Evolutionary conservation across 2,797 vertebrate genomes (phyloP).

Genomic region (Halcyon badia): DNA sequence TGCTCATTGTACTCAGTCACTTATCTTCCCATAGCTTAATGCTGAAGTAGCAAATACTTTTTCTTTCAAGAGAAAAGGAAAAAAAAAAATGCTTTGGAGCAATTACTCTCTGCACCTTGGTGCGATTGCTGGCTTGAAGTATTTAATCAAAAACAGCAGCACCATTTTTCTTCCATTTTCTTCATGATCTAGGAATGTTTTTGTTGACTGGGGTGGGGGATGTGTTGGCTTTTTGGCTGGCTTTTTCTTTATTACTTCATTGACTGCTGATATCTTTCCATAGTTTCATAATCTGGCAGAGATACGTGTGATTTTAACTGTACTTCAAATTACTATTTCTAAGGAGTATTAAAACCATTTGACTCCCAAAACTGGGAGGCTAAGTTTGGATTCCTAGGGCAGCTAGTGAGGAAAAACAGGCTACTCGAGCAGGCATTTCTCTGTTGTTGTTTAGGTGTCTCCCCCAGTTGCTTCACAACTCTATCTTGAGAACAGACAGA

Average conservation of each 20-base stretch:
- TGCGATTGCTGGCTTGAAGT: not conserved
- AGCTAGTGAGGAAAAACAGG: not conserved
- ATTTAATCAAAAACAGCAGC: not conserved
- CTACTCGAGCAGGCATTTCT: not conserved
- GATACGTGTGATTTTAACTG: not conserved
- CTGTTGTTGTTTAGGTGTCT: not conserved
- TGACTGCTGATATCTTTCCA: not conserved
- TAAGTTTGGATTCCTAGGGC: not conserved
- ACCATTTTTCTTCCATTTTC: not conserved
- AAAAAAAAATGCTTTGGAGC: not conserved
- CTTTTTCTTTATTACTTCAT: not conserved
- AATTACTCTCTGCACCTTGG: not conserved
- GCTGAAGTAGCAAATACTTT: not conserved
- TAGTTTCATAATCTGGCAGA: not conserved
- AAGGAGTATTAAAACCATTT: not conserved
- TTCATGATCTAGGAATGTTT: not conserved
- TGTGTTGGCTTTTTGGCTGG: not conserved
- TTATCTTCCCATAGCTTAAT: not conserved
- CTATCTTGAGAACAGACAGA: not conserved
- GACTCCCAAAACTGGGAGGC: not conserved
- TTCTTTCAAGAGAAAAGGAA: not conserved
- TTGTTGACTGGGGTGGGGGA: not conserved
- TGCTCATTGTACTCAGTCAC: not conserved
- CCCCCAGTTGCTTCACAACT: not conserved
- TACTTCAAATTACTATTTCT: not conserved